Percentiles rank a stretch among this genome's conserved stretches.
phyloP scores from a whole-genome alignment of 2,113 vertebrate genomes.

The Bubo scandiacus region DNA sequence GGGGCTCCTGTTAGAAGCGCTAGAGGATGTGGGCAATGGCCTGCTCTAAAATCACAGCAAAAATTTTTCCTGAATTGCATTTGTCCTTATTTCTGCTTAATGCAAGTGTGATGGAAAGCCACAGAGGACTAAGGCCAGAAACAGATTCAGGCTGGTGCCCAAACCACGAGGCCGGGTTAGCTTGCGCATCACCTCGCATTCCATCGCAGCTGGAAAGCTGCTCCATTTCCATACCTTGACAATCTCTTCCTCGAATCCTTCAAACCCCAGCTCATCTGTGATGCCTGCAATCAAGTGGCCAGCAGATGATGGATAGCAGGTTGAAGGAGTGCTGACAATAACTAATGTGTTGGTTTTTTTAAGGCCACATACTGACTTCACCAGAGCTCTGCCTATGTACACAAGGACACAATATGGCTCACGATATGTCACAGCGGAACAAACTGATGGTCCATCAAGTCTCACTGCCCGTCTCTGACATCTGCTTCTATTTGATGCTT shows the following conservation, averaged over 20 bases:
- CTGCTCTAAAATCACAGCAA: background rate
- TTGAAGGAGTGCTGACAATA: background rate
- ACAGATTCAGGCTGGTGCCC: background rate
- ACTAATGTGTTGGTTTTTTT: background rate
- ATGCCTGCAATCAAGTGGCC: background rate
- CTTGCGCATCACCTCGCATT: background rate
- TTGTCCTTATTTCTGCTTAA: background rate
- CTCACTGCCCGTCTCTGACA: background rate
- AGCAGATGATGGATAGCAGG: background rate
- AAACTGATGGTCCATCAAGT: background rate
- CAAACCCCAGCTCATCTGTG: background rate
- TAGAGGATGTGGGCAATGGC: background rate
- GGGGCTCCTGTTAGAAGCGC: background rate
- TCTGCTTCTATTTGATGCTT: background rate
- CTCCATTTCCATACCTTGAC: background rate
- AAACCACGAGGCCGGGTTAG: accelerated
- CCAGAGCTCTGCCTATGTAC: background rate
- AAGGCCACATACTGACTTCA: background rate
- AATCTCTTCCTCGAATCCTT: background rate
- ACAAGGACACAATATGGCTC: background rate
- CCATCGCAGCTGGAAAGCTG: background rate
- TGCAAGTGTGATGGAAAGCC: background rate
- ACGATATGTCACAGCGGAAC: background rate
- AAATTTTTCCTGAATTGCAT: background rate
- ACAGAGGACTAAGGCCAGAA: background rate